phyloP scores from a whole-genome alignment of 92 coral and sea anemone species.

The Paragorgia papillata region DNA sequence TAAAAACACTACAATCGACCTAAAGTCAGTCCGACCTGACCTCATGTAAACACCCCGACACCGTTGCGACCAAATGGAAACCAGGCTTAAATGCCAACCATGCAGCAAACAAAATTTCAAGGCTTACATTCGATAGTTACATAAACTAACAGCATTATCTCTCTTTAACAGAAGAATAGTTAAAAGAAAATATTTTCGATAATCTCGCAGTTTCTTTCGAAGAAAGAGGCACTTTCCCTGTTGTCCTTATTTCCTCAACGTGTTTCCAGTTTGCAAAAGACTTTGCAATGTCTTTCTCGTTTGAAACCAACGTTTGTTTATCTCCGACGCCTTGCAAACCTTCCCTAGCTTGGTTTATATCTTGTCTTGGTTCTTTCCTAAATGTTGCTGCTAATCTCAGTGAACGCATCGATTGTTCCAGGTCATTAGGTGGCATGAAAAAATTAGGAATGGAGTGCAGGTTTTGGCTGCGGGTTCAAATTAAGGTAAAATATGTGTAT shows the following conservation, averaged over 20 bases:
- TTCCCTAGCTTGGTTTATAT: background rate
- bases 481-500: background rate
- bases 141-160: no score
- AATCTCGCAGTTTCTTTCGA: constrained; percentile 83
- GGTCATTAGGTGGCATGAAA: constrained; percentile 86
- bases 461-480: background rate
- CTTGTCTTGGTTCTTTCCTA: constrained; percentile 35
- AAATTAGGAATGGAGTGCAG: constrained; percentile 71
- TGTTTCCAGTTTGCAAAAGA: constrained; percentile 64
- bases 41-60: no score
- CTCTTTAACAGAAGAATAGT: constrained; percentile 11
- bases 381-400: constrained; percentile 68
- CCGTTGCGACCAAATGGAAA: no score
- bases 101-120: no score
- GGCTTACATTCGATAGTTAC: no score
- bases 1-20: no score
- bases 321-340: background rate
- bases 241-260: constrained; percentile 59
- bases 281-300: constrained; percentile 41
- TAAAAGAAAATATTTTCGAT: constrained; percentile 82
- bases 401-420: constrained; percentile 90
- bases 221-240: constrained; percentile 68
- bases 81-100: no score
- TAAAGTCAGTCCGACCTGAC: no score
- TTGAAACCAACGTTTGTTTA: constrained; percentile 8